Evolutionary conservation across 2,113 vertebrate species (phyloP), one percentile per base, ranked within the genome.

Genomic region (Pelobates fuscus): DNA sequence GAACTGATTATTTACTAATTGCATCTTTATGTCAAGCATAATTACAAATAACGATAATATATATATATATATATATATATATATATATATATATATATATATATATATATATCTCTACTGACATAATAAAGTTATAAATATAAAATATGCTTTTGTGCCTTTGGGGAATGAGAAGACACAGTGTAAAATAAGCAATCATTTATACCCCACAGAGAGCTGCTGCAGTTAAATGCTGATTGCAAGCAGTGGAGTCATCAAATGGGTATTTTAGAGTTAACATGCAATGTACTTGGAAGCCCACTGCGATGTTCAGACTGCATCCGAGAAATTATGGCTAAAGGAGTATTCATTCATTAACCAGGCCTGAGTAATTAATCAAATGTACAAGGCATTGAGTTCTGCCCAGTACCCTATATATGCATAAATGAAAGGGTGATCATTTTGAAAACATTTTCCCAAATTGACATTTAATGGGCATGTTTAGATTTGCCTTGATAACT

Each of bases 211-310:
- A 21, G 72, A 61, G 72, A 58, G 24, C 5, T 24, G 55, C 52
- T 66, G 60, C 24, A 43, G 20, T 59, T 32, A 59, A 54, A 67
- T 60, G 64, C 11, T 67, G 54, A 76, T 67, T 29, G 30, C 12
- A 2, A 11, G 57, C 49, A 71, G 52, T 59, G n/a, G 29, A 70
- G 27, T 70, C 67, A 70, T 58, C 55, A 70, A 58, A 20, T 58
- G 23, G 29, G 20, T 63, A 27, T 44, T 58, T 29, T 65, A 58
- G 3, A 66, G 30, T 27, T 74, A 65, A 74, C 25, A 26, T 59
- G 24, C 15, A 8, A 32, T 46, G 54, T 12, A 25, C 2, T 66
- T 29, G 27, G 15, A 24, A 76, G 25, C 64, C 55, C 64, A 59
- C 32, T 26, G 32, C 17, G 63, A 23, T 12, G 54, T 58, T 30